Evolutionary conservation across 1,140 invertebrate genomes (phyloP).

Genomic region (Calephelis virginiensis): DNA sequence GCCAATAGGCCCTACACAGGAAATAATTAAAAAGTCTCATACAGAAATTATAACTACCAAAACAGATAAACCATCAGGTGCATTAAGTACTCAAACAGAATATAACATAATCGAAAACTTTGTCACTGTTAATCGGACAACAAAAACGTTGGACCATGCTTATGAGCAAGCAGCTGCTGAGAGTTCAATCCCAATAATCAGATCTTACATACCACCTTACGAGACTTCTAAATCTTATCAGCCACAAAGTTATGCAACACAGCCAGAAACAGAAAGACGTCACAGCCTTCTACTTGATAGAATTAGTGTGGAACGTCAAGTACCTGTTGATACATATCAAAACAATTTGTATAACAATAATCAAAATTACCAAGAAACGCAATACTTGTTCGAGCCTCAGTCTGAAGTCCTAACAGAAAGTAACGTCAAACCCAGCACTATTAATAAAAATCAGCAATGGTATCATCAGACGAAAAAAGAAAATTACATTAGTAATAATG

Average conservation of each 20-base stretch:
- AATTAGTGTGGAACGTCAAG: constrained; percentile 62
- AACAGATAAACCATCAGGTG: constrained; percentile 43
- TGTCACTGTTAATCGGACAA: constrained; percentile 64
- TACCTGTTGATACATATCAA: constrained; percentile 58
- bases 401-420: constrained; percentile 63
- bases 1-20: constrained; percentile 54
- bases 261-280: constrained; percentile 57
- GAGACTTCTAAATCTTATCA: constrained; percentile 56
- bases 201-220: constrained; percentile 57
- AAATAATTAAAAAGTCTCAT: constrained; percentile 59
- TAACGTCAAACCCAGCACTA: constrained; percentile 67
- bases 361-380: constrained; percentile 54
- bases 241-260: constrained; percentile 44
- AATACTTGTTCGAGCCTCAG: constrained; percentile 59
- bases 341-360: constrained; percentile 44
- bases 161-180: constrained; percentile 54
- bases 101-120: constrained; percentile 68
- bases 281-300: constrained; percentile 67
- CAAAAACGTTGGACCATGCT: constrained; percentile 61
- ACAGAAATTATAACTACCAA: constrained; percentile 69
- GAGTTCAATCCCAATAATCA: constrained; percentile 50
- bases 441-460: constrained; percentile 67
- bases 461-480: constrained; percentile 58
- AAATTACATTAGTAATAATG: constrained; percentile 49
- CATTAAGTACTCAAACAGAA: constrained; percentile 63